These are phyloP conservation scores for Heliconius ethilla DNA, from an alignment of 2,888 invertebrate species.

Conservation along the genomic window DNA sequence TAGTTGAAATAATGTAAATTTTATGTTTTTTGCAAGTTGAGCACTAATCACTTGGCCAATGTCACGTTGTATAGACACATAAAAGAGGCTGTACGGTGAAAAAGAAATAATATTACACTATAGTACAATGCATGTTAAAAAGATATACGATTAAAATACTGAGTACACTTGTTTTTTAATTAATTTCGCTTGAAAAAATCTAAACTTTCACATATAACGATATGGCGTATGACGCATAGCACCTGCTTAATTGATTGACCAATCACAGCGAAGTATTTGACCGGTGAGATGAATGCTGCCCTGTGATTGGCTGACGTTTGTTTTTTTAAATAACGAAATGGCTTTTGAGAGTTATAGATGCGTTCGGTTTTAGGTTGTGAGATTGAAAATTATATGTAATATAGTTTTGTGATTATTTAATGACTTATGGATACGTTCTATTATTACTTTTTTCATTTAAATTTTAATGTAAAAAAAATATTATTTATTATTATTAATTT, in stretches of 20 bases:
- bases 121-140: neutral
- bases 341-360: conserved; percentile 27
- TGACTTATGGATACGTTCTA: too few relatives aligned
- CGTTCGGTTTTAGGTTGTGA: conserved; percentile 27
- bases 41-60: neutral
- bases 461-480: too few relatives aligned
- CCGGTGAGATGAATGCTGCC: conserved; percentile 69
- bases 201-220: conserved; percentile 75
- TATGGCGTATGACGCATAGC: conserved; percentile 82
- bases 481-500: too few relatives aligned
- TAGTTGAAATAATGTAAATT: conserved; percentile 59
- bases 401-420: neutral
- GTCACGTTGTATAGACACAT: neutral
- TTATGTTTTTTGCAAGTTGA: conserved; percentile 5
- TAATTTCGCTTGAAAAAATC: conserved; percentile 60
- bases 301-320: conserved; percentile 61
- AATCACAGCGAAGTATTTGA: conserved; percentile 65
- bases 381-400: neutral
- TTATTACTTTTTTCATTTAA: too few relatives aligned
- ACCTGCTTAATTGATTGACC: conserved; percentile 68
- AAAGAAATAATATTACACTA: neutral
- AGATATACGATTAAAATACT: neutral
- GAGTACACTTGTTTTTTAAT: conserved; percentile 43
- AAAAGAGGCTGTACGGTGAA: neutral
- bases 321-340: conserved; percentile 59